phyloP scores from a whole-genome alignment of 2,113 vertebrate genomes.

The Rhadina sibilatrix region DNA sequence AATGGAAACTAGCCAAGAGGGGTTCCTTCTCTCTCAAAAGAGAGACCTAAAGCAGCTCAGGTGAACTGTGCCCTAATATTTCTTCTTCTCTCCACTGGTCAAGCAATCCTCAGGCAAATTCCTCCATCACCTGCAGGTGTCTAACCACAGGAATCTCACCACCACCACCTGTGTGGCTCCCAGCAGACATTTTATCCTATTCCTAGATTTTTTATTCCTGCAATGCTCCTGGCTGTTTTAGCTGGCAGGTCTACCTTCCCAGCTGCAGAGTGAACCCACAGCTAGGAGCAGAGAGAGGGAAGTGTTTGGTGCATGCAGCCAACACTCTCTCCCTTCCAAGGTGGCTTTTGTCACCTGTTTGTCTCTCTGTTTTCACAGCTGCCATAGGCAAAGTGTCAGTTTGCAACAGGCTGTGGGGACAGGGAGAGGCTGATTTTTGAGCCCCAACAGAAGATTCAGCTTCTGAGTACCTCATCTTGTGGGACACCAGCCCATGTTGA shows the following conservation, averaged over 20 bases:
- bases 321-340: fast-evolving
- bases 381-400: not conserved
- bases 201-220: not conserved
- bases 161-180: not conserved
- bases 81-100: not conserved
- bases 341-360: not conserved
- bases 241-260: not conserved
- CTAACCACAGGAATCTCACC: not conserved
- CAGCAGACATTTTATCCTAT: not conserved
- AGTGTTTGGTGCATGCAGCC: fast-evolving
- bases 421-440: not conserved
- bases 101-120: not conserved
- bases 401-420: not conserved
- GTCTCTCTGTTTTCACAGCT: not conserved
- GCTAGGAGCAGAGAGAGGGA: not conserved
- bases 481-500: fast-evolving
- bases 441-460: not conserved
- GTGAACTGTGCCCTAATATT: not conserved
- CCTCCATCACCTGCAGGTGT: not conserved
- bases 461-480: not conserved
- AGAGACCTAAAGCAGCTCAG: not conserved
- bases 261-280: not conserved
- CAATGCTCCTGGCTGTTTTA: not conserved
- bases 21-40: not conserved
- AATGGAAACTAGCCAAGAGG: not conserved